Conservation (phyloP, 2,797 vertebrate genomes). For the Echeneis naucrates region DNA sequence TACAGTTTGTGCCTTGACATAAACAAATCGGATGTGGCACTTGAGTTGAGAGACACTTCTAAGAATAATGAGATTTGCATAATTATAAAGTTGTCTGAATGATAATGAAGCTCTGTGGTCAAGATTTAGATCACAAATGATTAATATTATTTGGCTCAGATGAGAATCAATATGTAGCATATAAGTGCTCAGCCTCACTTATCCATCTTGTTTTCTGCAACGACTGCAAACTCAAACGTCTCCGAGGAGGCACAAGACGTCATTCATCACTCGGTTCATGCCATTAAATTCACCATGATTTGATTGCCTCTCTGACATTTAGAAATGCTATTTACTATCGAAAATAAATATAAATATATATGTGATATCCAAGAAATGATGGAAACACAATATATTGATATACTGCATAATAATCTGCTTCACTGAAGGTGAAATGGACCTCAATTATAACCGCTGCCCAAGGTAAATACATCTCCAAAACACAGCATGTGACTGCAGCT, state of each 20-base stretch:
- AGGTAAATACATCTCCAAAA: slow-evolving; percentile 62
- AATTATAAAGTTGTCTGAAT: slow-evolving; percentile 33
- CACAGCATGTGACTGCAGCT: slow-evolving; percentile 8
- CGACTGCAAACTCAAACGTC: slow-evolving; percentile 17
- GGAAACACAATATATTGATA: slow-evolving; percentile 43
- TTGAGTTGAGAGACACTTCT: slow-evolving; percentile 12
- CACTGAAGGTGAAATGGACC: slow-evolving; percentile 57
- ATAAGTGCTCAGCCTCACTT: slow-evolving; percentile 9
- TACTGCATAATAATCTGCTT: slow-evolving; percentile 50
- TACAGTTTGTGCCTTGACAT: not conserved
- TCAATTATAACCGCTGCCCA: slow-evolving; percentile 26
- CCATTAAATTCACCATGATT: slow-evolving; percentile 38
- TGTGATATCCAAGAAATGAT: slow-evolving; percentile 17
- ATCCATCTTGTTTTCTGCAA: slow-evolving; percentile 20
- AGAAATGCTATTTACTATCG: slow-evolving; percentile 37
- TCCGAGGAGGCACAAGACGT: not conserved
- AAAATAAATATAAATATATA: slow-evolving; percentile 51
- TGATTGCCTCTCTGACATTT: slow-evolving; percentile 47
- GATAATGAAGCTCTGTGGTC: slow-evolving; percentile 34
- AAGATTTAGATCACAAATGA: slow-evolving; percentile 17
- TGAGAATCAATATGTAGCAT: slow-evolving; percentile 21
- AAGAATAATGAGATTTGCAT: slow-evolving; percentile 26
- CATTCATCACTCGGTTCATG: slow-evolving; percentile 40
- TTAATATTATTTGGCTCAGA: slow-evolving; percentile 19
- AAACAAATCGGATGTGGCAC: slow-evolving; percentile 21